Percentiles rank a stretch among this genome's conserved stretches.
Evolutionary conservation across 2,797 vertebrate species (phyloP).

Genomic region (Mormyrops boulengeri): DNA sequence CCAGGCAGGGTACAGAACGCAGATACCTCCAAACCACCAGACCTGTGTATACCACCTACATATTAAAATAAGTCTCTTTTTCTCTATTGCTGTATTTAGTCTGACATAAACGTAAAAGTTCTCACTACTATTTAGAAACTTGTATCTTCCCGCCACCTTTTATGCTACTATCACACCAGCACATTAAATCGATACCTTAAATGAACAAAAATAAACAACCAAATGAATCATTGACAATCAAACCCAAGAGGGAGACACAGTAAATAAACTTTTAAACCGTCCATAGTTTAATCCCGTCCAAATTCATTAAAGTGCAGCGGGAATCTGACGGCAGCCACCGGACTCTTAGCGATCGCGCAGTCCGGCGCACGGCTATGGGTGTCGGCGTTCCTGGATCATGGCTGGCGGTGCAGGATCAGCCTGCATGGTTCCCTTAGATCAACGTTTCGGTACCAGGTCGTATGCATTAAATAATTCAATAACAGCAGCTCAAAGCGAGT

Average conservation of each 20-base stretch:
- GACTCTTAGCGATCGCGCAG: background rate
- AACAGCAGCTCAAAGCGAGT: background rate
- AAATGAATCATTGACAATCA: background rate
- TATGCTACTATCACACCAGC: background rate
- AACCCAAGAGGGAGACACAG: background rate
- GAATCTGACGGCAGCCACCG: background rate
- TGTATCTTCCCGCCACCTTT: background rate
- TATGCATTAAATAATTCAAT: background rate
- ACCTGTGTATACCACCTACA: background rate
- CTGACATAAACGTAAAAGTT: background rate
- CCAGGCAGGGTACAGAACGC: background rate
- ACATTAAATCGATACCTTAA: background rate
- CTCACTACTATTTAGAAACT: background rate
- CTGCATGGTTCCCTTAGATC: background rate
- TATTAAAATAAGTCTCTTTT: background rate
- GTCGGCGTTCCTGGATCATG: background rate
- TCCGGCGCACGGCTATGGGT: background rate
- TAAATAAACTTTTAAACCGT: background rate
- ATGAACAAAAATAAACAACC: background rate
- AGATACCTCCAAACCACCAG: background rate
- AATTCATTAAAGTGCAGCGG: background rate
- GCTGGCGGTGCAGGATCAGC: background rate
- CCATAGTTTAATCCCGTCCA: background rate
- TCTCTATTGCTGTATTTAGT: background rate
- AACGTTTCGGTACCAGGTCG: background rate